Evolutionary conservation across 1,140 invertebrate genomes (phyloP), one percentile per base, ranked within the genome.

Genomic region (Platyura marginata): DNA sequence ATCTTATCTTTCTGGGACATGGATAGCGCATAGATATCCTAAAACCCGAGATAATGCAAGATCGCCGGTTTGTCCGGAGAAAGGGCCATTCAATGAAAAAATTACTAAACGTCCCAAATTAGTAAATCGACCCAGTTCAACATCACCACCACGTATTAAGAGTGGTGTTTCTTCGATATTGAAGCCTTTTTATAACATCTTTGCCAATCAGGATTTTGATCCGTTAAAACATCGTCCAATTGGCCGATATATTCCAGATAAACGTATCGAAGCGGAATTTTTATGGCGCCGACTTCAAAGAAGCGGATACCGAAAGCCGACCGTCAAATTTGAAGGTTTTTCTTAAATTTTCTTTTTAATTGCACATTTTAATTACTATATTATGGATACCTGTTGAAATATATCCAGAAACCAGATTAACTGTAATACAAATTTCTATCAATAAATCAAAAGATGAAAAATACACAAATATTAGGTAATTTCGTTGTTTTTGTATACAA

Each of bases 1-100:
- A 4, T 76, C 79, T 0, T 82, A 85, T 59, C 58, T 85, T 44
- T 70, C 77, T 1, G 81, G 79, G 2, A 64, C 74, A 9, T 84
- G 82, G 82, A 70, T 79, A 22, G 77, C 82, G 8, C 79, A 86
- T 54, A 70, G 70, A 49, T 78, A 75, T 56, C 79, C 81, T 0
- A 76, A 62, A 49, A 61, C 65, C 9, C 64, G 68, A 36, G 75
- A 77, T 49, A 79, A 79, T 47, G 67, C 72, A 21, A 64, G 71
- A 25, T 73, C 77, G 3, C 44, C 75, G 33, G 68, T 67, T 11
- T 68, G 73, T 37, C 68, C 70, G 11, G 62, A 59, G 21, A 61
- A 56, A 2, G 59, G 62, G 32, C 47, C 63, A 3, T 56, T 55
- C 32, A 58, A 49, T 11, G 37, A 41, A 44, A 46, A 56, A 20